Percentiles rank a stretch among this genome's conserved stretches.
These are phyloP conservation scores for Dugesia japonica DNA, from an alignment of 2,888 invertebrate species.

Conservation along the genomic window DNA sequence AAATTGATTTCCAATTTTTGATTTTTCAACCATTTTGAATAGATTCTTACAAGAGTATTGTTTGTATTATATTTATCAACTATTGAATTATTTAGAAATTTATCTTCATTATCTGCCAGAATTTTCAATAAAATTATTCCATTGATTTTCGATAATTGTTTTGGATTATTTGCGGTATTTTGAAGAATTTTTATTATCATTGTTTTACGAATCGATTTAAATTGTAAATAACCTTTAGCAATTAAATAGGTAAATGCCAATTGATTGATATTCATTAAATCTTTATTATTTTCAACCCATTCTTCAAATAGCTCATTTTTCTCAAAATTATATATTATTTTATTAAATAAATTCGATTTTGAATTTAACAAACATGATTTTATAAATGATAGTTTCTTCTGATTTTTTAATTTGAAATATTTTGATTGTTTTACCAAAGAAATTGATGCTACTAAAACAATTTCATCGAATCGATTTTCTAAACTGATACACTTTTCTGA, in stretches of 20 bases:
- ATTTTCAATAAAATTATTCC: background rate
- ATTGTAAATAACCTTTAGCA: background rate
- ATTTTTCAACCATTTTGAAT: background rate
- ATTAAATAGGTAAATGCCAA: background rate
- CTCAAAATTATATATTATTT: background rate
- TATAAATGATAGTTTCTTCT: background rate
- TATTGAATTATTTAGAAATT: background rate
- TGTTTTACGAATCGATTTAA: background rate
- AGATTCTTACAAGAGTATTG: too few species aligned
- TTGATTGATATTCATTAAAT: background rate
- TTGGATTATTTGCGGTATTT: background rate
- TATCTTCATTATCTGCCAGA: background rate
- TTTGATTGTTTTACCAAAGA: too few species aligned
- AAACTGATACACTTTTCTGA: background rate
- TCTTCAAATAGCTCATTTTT: background rate
- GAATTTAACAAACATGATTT: background rate
- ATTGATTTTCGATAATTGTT: background rate
- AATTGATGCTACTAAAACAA: too few species aligned
- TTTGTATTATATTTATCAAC: background rate
- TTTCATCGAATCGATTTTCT: background rate
- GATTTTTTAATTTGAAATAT: too few species aligned
- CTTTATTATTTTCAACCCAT: background rate
- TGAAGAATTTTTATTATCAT: background rate
- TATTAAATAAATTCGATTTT: background rate
- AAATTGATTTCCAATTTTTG: background rate